Base-by-base conservation (phyloP, 2,888 invertebrate genomes). In the Chrysolina americana region DNA sequence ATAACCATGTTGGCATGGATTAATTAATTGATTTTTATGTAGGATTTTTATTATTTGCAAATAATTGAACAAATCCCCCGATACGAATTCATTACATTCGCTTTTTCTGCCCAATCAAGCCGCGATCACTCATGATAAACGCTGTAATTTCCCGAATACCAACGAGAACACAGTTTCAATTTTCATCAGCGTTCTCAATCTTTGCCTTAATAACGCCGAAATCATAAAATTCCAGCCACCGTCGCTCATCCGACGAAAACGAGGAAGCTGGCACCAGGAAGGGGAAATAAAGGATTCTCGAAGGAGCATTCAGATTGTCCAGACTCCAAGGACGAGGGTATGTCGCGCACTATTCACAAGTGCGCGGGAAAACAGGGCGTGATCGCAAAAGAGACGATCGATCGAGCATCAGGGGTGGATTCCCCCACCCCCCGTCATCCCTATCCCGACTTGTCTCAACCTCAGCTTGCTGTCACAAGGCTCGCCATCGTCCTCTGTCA, bases 361-460 rank as follows among this genome's bases (percentile, higher is more conserved):
- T 85, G 86, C 86, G 86, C 86, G 86, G 86, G 85, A 86, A 87
- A 86, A 85, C 86, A 84, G 85, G 85, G 87, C 85, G 85, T 85
- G 85, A 84, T 84, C 85, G 87, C 85, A 85, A 84, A 85, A 83
- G 83, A 83, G 82, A 81, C 83, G 86, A 86, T 86, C 86, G 86
- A 86, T 86, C 81, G 86, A 86, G 86, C 86, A 84, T 85, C 85
- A 85, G 84, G 85, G 85, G 84, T 85, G 81, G 82, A 74, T 76
- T 78, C 76, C 78, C 82, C 85, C 84, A 84, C 86, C 86, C 84
- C 85, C 86, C 83, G 82, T 83, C 82, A 74, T 76, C 78, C 75
- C 75, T 80, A 77, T 80, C 85, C 83, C 83, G 83, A 82, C 84
- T 82, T 85, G 85, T 84, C 84, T 83, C 85, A 84, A 84, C 75